Base-by-base conservation (phyloP, 2,888 invertebrate species). In the Rhagonycha fulva region DNA sequence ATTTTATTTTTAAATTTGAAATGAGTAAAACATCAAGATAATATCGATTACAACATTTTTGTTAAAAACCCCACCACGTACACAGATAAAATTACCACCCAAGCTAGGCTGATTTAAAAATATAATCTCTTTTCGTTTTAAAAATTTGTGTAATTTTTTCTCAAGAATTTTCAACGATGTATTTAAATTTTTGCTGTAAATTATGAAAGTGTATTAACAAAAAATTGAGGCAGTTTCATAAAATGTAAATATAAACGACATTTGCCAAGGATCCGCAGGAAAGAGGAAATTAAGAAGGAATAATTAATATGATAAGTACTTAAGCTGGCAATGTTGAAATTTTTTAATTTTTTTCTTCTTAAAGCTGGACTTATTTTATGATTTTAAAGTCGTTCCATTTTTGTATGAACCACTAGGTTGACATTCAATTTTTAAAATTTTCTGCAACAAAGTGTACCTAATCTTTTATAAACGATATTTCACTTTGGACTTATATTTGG, bases 401-500 rank as follows among this genome's bases (percentile, higher is more conserved):
- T n/a, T 47, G 7, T 47, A 47, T 3, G 47, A 47, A 47, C 47
- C 47, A 9, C 47, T 9, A 47, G n/a, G 47, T 66, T 66, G 63
- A 66, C 63, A 66, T 26, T 23, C 12, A 26, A 66, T 66, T 66
- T 66, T 26, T 66, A 24, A 66, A 66, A 66, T 24, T 66, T 66
- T 66, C 63, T 66, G 24, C 19, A 66, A 66, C 24, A 23, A 66
- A 66, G n/a, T 26, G 24, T 66, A 66, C 24, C 63, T 66, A 66
- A 66, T 66, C 63, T 66, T 66, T 66, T 66, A 24, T 26, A 66
- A 66, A 66, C 63, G 63, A 66, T 66, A 66, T 66, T 66, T 66
- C 63, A 66, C 63, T 24, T 66, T 24, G 63, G 63, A 66, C 26
- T 66, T 66, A 66, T 66, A 66, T 66, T 66, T 66, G 63, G 63